Evolutionary conservation across 1,140 invertebrate genomes (phyloP), one percentile per base, ranked within the genome.

Genomic region (Planococcus citri): DNA sequence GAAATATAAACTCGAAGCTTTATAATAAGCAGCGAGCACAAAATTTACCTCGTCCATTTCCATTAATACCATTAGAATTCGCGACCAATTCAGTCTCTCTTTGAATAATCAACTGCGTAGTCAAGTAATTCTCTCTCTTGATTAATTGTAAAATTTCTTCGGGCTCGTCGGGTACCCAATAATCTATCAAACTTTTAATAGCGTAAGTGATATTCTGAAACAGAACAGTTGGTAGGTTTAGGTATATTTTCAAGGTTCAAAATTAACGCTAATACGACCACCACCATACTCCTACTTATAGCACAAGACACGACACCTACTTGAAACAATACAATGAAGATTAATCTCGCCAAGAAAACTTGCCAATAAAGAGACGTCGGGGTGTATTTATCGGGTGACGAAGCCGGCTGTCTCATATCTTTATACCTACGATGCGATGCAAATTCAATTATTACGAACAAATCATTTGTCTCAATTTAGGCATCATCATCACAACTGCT

Each of bases 281-380:
- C n/a, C n/a, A n/a, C n/a, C n/a, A n/a, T n/a, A n/a, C n/a, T n/a
- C n/a, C n/a, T n/a, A n/a, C n/a, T n/a, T n/a, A n/a, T n/a, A n/a
- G n/a, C n/a, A n/a, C n/a, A n/a, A n/a, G n/a, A n/a, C n/a, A n/a
- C n/a, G n/a, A 33, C 12, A 68, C 8, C 78, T 77, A 95, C 92
- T 85, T 96, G 92, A 82, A 97, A 98, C 1, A 95, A 81, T 4
- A 97, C 90, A 33, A 97, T 88, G 78, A 97, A 97, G 1, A 86
- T 86, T 14, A 97, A 79, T 72, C 92, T 79, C 0, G 92, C 88
- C 14, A 91, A 91, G 71, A 98, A 82, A 69, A 98, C 86, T 72
- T 93, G 86, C 91, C 94, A 98, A 79, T 89, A 97, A 75, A 88
- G 88, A 71, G 86, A 81, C 2, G 86, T 88, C 72, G 86, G 82